phyloP scores from a whole-genome alignment of 2,888 invertebrate genomes.

The Ophion slaviceki region DNA sequence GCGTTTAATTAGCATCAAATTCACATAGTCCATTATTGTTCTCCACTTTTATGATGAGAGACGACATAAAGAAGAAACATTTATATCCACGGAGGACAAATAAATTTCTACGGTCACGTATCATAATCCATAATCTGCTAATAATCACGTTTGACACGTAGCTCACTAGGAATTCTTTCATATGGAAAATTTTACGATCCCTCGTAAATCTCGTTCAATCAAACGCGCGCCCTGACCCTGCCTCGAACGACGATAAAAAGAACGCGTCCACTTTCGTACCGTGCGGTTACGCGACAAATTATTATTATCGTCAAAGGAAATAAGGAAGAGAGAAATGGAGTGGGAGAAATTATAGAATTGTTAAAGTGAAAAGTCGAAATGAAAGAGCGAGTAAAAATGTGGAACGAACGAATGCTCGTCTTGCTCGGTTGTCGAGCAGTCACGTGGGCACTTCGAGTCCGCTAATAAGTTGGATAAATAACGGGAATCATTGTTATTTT shows the following conservation, averaged over 20 bases:
- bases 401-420: neutral
- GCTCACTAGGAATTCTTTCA: slow-evolving; percentile 57
- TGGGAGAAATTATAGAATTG: neutral
- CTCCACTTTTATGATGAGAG: neutral
- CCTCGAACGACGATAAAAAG: slow-evolving; percentile 5
- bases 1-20: neutral
- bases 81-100: slow-evolving; percentile 57
- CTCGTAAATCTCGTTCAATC: slow-evolving; percentile 74
- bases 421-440: neutral
- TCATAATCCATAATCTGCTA: slow-evolving; percentile 77
- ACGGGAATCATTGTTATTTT: slow-evolving; percentile 78
- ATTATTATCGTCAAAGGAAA: neutral
- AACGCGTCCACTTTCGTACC: neutral
- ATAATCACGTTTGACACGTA: slow-evolving; percentile 78
- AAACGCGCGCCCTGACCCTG: slow-evolving; percentile 46
- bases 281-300: slow-evolving; percentile 8
- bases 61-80: slow-evolving; percentile 15
- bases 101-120: slow-evolving; percentile 35
- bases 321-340: neutral
- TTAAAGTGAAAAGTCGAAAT: neutral
- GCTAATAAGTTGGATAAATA: slow-evolving; percentile 80
- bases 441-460: slow-evolving; percentile 61
- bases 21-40: neutral
- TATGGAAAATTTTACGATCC: slow-evolving; percentile 57
- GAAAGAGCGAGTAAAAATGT: neutral